Percentiles rank a stretch among this genome's conserved stretches.
Conservation (phyloP, 2,113 vertebrate species). For the Corythornis vintsioides region DNA sequence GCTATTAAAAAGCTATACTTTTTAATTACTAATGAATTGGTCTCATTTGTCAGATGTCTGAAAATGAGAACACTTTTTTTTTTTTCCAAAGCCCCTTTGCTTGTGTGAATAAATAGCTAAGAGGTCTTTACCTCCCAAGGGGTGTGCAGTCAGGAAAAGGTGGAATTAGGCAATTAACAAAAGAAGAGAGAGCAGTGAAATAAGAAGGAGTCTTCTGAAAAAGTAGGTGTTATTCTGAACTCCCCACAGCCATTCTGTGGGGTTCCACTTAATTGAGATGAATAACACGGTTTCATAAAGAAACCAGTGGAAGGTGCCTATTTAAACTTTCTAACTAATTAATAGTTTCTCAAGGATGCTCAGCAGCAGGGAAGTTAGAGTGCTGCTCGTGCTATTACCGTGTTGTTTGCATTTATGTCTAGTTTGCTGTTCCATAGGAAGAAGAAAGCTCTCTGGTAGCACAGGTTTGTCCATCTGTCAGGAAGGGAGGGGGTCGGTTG, state of each 20-base stretch:
- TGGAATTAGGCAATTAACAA: constrained; percentile 68
- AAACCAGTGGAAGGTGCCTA: constrained; percentile 1
- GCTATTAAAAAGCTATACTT: constrained; percentile 30
- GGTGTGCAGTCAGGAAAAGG: constrained; percentile 39
- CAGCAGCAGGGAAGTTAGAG: constrained; percentile 6
- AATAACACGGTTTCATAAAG: neutral
- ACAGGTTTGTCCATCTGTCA: neutral
- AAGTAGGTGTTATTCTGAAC: constrained; percentile 34
- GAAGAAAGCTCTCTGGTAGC: neutral
- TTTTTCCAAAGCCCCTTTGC: constrained; percentile 44
- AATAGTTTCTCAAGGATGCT: constrained; percentile 50
- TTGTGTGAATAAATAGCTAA: constrained; percentile 64
- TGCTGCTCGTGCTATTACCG: neutral
- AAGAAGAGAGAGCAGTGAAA: constrained; percentile 58
- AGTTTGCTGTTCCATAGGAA: neutral
- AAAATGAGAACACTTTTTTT: constrained; percentile 43
- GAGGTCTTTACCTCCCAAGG: constrained; percentile 39
- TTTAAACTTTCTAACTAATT: constrained; percentile 63
- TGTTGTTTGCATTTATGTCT: neutral
- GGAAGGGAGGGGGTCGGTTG: neutral
- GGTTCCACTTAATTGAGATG: constrained; percentile 60
- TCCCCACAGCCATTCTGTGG: constrained; percentile 45
- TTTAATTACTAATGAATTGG: constrained; percentile 61
- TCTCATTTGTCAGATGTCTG: constrained; percentile 56
- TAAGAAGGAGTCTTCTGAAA: constrained; percentile 40